phyloP scores from a whole-genome alignment of 2,113 vertebrate genomes.

The Lycocorax pyrrhopterus region DNA sequence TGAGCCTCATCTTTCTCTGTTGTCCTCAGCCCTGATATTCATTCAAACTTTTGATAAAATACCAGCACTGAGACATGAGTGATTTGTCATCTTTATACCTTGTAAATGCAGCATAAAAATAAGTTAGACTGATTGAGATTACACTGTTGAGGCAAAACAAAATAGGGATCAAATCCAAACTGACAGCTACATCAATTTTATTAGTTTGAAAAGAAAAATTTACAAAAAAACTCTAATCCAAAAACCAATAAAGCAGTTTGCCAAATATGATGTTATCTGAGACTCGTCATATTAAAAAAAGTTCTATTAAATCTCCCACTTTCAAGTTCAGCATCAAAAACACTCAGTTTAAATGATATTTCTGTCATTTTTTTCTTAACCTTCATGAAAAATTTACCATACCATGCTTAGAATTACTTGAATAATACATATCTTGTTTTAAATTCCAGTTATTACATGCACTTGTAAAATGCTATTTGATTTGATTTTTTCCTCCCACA shows the following conservation, averaged over 20 bases:
- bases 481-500: constrained; percentile 60
- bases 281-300: constrained; percentile 61
- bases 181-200: constrained; percentile 63
- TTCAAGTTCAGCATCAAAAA: constrained; percentile 63
- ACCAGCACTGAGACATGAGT: constrained; percentile 8
- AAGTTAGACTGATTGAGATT: constrained; percentile 52
- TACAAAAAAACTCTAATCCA: constrained; percentile 55
- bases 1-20: not conserved
- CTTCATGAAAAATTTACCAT: constrained; percentile 64
- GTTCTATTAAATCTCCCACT: constrained; percentile 53
- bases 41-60: constrained; percentile 36
- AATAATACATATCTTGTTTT: constrained; percentile 66
- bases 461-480: constrained; percentile 67
- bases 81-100: constrained; percentile 53
- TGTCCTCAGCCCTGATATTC: constrained; percentile 12
- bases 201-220: constrained; percentile 49
- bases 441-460: constrained; percentile 60
- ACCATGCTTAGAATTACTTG: constrained; percentile 54
- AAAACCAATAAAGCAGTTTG: constrained; percentile 67
- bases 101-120: constrained; percentile 54
- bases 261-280: constrained; percentile 61
- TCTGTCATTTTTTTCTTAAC: constrained; percentile 66
- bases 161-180: constrained; percentile 60
- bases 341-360: constrained; percentile 61
- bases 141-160: constrained; percentile 54